Base-by-base conservation (phyloP, 1,140 invertebrate species). In the Geopemphigus sp. region DNA sequence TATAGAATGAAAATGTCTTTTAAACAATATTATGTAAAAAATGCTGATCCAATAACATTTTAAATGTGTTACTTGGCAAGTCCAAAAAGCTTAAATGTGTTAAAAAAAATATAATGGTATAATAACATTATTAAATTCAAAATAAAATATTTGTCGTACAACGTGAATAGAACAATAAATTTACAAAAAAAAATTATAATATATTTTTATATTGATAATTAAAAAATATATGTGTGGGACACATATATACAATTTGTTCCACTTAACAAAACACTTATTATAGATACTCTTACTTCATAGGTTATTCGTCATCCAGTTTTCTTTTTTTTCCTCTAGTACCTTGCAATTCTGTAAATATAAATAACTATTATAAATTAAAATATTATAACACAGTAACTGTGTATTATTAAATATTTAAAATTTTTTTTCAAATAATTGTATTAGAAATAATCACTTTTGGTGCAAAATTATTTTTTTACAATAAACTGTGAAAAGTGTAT, bases 221-320 rank as follows among this genome's bases (percentile, higher is more conserved):
- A 47, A 63, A 61, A 78, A 78, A 72, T 54, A 54, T 78, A 63
- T 61, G 6, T 50, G 15, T 47, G 39, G 39, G 22, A 6, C 39
- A 26, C 24, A 63, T 78, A 78, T 57, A 61, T 78, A 78, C 74
- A 78, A 63, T 78, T 78, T 78, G 74, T 63, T 78, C 74, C 74
- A 78, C 74, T 78, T 50, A 29, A 78, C 12, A 47, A 61, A 76
- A 76, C 57, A 78, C 10, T 78, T 26, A 29, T 78, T 26, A 47
- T 19, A 63, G 61, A 24, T n/a, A 50, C 24, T 24, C n/a, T 50
- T n/a, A 8, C 12, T 24, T 1, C 47, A 29, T 47, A 61, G 8
- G 5, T 74, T 74, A 78, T 14, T 78, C 17, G 2, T 45, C 56
- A 78, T 78, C 74, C 8, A 78, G 32, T 61, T 78, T 78, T 50